Conservation (phyloP, 2,888 invertebrate genomes). For the Neoascia interrupta region DNA sequence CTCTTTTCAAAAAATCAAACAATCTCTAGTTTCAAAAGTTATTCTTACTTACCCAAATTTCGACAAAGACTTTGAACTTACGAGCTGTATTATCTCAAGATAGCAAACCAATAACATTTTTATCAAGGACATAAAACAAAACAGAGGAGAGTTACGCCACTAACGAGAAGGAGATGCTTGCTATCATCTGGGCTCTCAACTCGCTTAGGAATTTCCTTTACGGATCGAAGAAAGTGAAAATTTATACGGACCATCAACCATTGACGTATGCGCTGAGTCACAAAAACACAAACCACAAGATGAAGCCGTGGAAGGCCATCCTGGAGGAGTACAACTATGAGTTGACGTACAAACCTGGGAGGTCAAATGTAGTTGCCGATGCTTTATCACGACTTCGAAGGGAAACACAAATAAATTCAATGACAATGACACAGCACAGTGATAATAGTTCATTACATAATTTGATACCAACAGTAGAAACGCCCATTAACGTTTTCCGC, state of each 20-base stretch:
- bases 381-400: constrained; percentile 19
- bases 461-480: constrained; percentile 27
- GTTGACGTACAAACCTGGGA: constrained; percentile 76
- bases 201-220: constrained; percentile 14
- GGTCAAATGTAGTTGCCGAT: constrained; percentile 72
- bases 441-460: constrained; percentile 10
- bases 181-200: neutral
- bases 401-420: constrained; percentile 20
- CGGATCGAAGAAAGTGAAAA: neutral
- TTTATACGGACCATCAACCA: constrained; percentile 13
- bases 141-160: neutral
- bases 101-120: neutral
- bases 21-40: neutral
- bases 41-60: neutral
- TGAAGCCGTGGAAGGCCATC: constrained; percentile 40
- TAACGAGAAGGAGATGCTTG: neutral
- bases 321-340: constrained; percentile 41
- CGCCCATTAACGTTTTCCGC: constrained; percentile 37
- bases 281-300: constrained; percentile 44
- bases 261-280: constrained; percentile 24
- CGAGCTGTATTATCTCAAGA: neutral
- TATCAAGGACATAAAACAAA: neutral
- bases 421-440: constrained; percentile 28
- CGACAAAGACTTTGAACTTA: neutral
- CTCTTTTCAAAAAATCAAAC: neutral